Percentiles rank a stretch among this genome's conserved stretches.
These are phyloP conservation scores for Drosophila malerkotliana DNA, from an alignment of 1,140 invertebrate genomes.

Conservation along the genomic window DNA sequence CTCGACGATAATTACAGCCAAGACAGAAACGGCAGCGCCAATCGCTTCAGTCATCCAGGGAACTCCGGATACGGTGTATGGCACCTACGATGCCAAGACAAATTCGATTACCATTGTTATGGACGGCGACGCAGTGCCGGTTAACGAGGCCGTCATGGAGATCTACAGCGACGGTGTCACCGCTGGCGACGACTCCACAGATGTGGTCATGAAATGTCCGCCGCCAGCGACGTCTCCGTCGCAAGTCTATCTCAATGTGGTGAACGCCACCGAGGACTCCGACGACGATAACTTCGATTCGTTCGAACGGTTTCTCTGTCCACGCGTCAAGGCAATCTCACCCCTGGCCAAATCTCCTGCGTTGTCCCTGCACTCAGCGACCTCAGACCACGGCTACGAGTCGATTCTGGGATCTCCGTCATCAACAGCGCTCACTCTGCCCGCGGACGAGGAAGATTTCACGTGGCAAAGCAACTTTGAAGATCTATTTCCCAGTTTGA, in stretches of 20 bases:
- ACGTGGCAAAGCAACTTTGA: constrained; percentile 74
- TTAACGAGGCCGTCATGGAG: constrained; percentile 85
- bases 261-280: constrained; percentile 84
- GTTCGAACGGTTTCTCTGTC: constrained; percentile 76
- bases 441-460: constrained; percentile 63
- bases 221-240: constrained; percentile 82
- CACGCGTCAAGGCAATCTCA: constrained; percentile 74
- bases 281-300: constrained; percentile 79
- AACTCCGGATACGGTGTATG: constrained; percentile 87
- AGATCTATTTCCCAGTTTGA: constrained; percentile 76
- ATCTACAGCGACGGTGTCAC: constrained; percentile 74
- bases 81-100: constrained; percentile 88
- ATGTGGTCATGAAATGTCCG: constrained; percentile 77
- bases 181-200: constrained; percentile 52
- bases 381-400: constrained; percentile 87
- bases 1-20: constrained; percentile 36
- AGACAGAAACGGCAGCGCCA: constrained; percentile 48
- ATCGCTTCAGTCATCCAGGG: constrained; percentile 64
- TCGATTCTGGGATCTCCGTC: constrained; percentile 85
- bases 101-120: constrained; percentile 90
- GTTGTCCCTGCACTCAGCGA: constrained; percentile 67
- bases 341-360: constrained; percentile 76
- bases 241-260: constrained; percentile 81
- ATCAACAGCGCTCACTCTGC: constrained; percentile 39
- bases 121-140: constrained; percentile 86